Base-by-base conservation (phyloP, 2,113 vertebrate species). In the Dunckerocampus dactyliophorus region DNA sequence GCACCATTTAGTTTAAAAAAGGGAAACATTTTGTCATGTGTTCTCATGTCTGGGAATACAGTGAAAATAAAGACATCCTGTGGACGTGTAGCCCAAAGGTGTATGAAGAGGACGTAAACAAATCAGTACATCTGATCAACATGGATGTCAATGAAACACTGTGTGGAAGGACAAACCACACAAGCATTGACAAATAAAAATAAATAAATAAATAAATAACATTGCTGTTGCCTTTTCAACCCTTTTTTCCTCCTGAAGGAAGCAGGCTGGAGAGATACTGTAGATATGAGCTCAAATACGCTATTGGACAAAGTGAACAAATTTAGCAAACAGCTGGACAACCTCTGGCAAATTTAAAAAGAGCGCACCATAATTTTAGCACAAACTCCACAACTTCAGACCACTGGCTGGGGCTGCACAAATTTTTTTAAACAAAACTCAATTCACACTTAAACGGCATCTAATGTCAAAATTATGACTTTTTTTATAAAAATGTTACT, bases 61-160 rank as follows among this genome's bases (percentile, higher is more conserved):
- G 22, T 64, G 65, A 69, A 82, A 79, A 80, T 55, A 61, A 53
- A 68, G 67, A 49, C 50, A 65, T 15, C 69, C 67, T 72, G 66
- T 65, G 75, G 72, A 73, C 53, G 34, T 2, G 15, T 15, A 71
- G 80, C 80, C 75, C 62, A 6, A 2, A 67, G 80, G 57, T n/a
- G 39, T 19, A 42, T 31, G 22, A 8, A 8, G 2, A 37, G 15
- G 22, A 28, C n/a, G 31, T n/a, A 37, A 37, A 55, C 74, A 82
- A 76, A 81, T 69, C 67, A 75, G 74, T 65, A 59, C 72, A 80
- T 82, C 57, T 31, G 49, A 54, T 73, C 7, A 37, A 74, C 72
- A 6, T 19, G 70, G 65, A 67, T 42, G 71, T 69, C 73, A 82
- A 72, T 67, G 66, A 69, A 60, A 72, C 6, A 0, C 7, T 1